Conservation (phyloP, 2,888 invertebrate species). For the Ecliptopera silaceata region DNA sequence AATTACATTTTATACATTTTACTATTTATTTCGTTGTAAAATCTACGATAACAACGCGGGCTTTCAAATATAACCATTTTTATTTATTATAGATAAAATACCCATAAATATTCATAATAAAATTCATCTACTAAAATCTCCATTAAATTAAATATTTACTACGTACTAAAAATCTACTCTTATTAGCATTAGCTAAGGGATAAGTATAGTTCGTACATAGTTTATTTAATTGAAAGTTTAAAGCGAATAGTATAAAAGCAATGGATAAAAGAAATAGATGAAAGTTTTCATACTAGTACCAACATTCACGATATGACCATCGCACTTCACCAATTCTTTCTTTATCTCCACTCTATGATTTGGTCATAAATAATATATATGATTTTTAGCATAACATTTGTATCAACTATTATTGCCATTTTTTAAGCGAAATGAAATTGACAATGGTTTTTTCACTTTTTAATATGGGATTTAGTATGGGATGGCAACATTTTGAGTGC, state of each 20-base stretch:
- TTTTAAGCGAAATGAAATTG: too few species aligned
- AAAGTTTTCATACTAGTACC: conserved; percentile 33
- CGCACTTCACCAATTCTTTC: conserved; percentile 46
- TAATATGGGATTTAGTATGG: too few species aligned
- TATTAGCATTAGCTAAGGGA: conserved; percentile 53
- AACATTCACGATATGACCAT: conserved; percentile 60
- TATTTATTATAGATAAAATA: conserved; percentile 39
- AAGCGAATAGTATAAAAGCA: conserved; percentile 45
- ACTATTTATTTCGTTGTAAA: conserved; percentile 75
- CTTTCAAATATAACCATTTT: conserved; percentile 43
- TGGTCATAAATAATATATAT: too few species aligned
- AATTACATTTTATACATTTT: conserved; percentile 59
- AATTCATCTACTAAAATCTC: conserved; percentile 40
- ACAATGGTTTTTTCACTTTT: too few species aligned
- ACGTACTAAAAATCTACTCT: conserved; percentile 54
- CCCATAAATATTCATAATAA: conserved; percentile 40
- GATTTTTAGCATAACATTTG: neutral
- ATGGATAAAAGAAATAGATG: conserved; percentile 48
- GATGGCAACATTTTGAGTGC: too few species aligned
- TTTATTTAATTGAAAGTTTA: conserved; percentile 10
- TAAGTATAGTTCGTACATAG: conserved; percentile 41
- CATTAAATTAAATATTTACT: conserved; percentile 48
- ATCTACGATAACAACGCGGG: conserved; percentile 72
- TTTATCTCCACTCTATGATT: conserved; percentile 26
- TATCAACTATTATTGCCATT: too few species aligned